These are phyloP conservation scores for Bombylius discolor DNA, from an alignment of 2,888 invertebrate species.

Conservation along the genomic window DNA sequence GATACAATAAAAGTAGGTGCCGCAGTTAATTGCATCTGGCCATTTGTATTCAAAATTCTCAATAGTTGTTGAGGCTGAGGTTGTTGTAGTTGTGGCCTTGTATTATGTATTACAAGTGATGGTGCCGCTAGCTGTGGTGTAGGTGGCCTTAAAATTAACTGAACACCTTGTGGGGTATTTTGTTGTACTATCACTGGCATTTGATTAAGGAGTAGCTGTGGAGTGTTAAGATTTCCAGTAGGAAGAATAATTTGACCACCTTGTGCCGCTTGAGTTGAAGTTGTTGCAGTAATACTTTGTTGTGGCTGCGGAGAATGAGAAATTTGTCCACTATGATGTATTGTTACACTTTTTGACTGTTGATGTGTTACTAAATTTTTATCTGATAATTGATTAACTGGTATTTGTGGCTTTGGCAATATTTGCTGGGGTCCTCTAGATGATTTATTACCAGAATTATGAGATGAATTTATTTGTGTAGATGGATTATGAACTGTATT, in stretches of 20 bases:
- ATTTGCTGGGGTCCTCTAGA: constrained; percentile 44
- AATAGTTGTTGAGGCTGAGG: constrained; percentile 42
- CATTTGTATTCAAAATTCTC: constrained; percentile 48
- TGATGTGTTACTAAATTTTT: constrained; percentile 11
- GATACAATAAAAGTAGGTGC: constrained; percentile 40
- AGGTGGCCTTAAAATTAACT: constrained; percentile 55
- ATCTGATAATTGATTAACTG: constrained; percentile 15
- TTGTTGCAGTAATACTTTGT: constrained; percentile 15
- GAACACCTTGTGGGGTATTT: constrained; percentile 52
- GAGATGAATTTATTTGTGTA: constrained; percentile 5
- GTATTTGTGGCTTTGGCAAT: constrained; percentile 43
- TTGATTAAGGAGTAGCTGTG: constrained; percentile 34
- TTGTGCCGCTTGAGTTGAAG: constrained; percentile 19
- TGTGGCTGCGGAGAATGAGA: constrained; percentile 31
- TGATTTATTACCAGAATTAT: constrained; percentile 15
- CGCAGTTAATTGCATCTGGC: constrained; percentile 43
- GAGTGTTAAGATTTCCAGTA: constrained; percentile 26
- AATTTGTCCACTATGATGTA: constrained; percentile 23
- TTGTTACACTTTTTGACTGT: constrained; percentile 14
- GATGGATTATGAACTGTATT: neutral
- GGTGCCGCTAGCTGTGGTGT: constrained; percentile 40
- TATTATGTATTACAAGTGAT: constrained; percentile 35
- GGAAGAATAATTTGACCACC: constrained; percentile 32
- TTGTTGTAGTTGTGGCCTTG: constrained; percentile 26
- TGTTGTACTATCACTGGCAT: constrained; percentile 49